Evolutionary conservation across 2,888 invertebrate species (phyloP).

Genomic region (Anthophora plumipes): DNA sequence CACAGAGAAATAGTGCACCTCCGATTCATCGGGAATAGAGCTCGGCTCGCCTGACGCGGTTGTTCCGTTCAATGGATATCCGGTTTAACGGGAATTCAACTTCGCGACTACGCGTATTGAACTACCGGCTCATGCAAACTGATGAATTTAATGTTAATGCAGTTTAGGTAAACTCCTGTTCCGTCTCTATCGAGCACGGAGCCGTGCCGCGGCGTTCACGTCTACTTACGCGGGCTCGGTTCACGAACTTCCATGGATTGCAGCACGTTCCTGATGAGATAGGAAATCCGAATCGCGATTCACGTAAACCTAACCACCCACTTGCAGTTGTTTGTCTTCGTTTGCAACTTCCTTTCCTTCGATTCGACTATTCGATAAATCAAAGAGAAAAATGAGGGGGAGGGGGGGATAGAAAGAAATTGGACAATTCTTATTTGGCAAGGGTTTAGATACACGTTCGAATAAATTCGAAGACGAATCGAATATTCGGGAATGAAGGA

Average conservation of each 20-base stretch:
- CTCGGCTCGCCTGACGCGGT: constrained; percentile 31
- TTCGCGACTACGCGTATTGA: constrained; percentile 30
- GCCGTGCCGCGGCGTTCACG: constrained; percentile 5
- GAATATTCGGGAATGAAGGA: constrained; percentile 1
- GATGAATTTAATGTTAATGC: constrained; percentile 56
- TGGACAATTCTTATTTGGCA: not conserved
- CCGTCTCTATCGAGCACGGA: not conserved
- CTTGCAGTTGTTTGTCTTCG: constrained; percentile 18
- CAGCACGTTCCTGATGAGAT: not conserved
- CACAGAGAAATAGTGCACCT: constrained; percentile 61
- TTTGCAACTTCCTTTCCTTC: not conserved
- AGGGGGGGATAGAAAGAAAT: not conserved
- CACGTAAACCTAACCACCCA: not conserved
- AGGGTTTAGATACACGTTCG: too few species aligned
- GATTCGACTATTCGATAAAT: not conserved
- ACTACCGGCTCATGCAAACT: constrained; percentile 21
- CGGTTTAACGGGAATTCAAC: constrained; percentile 41
- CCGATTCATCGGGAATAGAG: constrained; percentile 58
- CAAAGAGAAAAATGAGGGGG: too few species aligned
- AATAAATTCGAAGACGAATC: not conserved
- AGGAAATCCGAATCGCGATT: constrained; percentile 15
- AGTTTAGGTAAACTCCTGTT: constrained; percentile 18
- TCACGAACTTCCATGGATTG: constrained; percentile 19
- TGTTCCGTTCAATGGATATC: constrained; percentile 53
- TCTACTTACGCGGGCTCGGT: not conserved